phyloP scores from a whole-genome alignment of 1,140 invertebrate species.

The Eubasilissa regina region DNA sequence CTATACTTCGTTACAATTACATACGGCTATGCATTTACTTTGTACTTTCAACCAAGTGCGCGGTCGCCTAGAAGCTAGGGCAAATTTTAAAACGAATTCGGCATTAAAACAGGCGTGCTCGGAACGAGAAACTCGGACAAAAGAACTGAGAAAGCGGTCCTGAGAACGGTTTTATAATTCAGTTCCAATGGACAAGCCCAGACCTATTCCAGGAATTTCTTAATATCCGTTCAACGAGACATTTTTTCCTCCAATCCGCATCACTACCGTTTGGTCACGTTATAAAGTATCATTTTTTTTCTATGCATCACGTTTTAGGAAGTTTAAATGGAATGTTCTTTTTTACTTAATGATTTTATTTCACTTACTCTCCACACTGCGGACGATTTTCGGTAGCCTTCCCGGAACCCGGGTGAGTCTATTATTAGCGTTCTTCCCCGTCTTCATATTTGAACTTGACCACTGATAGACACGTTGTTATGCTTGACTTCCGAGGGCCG shows the following conservation, averaged over 20 bases:
- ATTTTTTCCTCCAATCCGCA: conserved; percentile 10
- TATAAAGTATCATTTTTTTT: too few species aligned
- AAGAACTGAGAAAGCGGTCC: background rate
- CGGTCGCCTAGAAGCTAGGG: background rate
- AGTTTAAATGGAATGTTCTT: too few species aligned
- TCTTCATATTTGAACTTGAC: conserved; percentile 27
- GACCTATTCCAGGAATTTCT: conserved; percentile 5
- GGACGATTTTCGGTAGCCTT: too few species aligned
- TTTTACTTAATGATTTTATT: too few species aligned
- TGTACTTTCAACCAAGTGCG: background rate
- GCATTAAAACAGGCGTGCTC: background rate
- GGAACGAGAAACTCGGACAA: background rate
- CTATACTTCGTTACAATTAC: background rate
- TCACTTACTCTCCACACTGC: too few species aligned
- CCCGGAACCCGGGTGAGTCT: too few species aligned
- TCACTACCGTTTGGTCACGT: too few species aligned
- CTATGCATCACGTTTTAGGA: too few species aligned
- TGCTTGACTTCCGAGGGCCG: background rate
- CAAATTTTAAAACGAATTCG: background rate
- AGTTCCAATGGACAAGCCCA: background rate
- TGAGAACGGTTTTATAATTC: background rate
- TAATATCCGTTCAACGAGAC: background rate
- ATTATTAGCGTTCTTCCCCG: background rate
- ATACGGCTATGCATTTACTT: background rate
- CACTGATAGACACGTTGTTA: background rate